phyloP scores from a whole-genome alignment of 1,140 invertebrate species.

The Ganaspis sp. region DNA sequence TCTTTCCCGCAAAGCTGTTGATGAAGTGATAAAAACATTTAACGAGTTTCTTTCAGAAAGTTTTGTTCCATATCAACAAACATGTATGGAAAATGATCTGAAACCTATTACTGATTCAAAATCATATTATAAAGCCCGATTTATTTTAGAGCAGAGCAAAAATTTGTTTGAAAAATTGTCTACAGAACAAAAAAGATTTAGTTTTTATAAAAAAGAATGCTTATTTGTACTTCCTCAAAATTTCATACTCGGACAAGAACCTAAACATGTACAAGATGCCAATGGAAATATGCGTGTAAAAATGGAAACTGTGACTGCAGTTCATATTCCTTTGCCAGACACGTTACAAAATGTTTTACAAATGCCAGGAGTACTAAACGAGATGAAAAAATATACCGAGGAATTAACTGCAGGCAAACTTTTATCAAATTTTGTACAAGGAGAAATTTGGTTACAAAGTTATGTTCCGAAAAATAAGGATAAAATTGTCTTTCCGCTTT shows the following conservation, averaged over 20 bases:
- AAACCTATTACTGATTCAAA: background rate
- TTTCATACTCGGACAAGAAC: conserved; percentile 28
- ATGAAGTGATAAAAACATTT: conserved; percentile 13
- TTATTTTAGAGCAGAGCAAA: conserved; percentile 31
- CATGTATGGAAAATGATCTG: conserved; percentile 13
- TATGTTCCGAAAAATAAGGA: background rate
- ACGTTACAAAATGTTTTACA: conserved; percentile 42
- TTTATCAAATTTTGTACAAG: conserved; percentile 43
- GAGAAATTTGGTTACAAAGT: conserved; percentile 36
- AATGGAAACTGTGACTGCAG: conserved; percentile 23
- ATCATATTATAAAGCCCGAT: conserved; percentile 29
- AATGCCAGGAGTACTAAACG: conserved; percentile 34
- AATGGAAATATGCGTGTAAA: conserved; percentile 10
- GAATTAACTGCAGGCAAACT: conserved; percentile 29
- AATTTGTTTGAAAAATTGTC: conserved; percentile 36
- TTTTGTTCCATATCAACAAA: conserved; percentile 23
- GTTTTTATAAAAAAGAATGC: conserved; percentile 35
- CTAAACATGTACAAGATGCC: background rate
- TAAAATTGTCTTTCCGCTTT: conserved; percentile 38
- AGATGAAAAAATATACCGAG: conserved; percentile 34
- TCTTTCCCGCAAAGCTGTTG: conserved; percentile 36
- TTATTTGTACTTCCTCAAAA: conserved; percentile 34
- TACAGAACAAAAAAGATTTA: conserved; percentile 35
- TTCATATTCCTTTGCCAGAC: conserved; percentile 36
- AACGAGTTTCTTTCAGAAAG: conserved; percentile 33